Evolutionary conservation across 2,888 invertebrate genomes (phyloP).

Genomic region (Drosophila parthenogenetica): DNA sequence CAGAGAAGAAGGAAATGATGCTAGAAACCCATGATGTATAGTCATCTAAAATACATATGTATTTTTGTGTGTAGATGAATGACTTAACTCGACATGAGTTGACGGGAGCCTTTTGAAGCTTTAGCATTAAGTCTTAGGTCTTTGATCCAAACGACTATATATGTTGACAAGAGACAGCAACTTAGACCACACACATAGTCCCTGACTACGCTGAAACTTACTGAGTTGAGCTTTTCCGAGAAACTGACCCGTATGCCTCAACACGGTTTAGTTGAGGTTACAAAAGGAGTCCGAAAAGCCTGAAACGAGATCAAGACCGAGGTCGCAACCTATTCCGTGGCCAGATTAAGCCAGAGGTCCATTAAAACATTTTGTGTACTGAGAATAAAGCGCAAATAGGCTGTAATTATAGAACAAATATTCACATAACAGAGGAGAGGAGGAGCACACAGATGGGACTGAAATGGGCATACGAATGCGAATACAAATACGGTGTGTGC

Average conservation of each 20-base stretch:
- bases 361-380: constrained; percentile 71
- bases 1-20: constrained; percentile 5
- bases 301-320: background rate
- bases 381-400: constrained; percentile 73
- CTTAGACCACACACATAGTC: constrained; percentile 53
- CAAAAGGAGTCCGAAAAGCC: background rate
- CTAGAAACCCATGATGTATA: constrained; percentile 29
- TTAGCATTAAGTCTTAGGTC: constrained; percentile 30
- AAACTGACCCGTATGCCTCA: constrained; percentile 43
- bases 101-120: constrained; percentile 40
- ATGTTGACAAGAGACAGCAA: constrained; percentile 26
- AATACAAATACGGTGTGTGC: constrained; percentile 40
- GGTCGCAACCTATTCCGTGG: background rate
- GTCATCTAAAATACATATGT: constrained; percentile 38
- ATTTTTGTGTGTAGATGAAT: constrained; percentile 1
- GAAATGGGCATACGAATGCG: constrained; percentile 50
- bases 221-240: constrained; percentile 41
- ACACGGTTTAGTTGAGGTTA: constrained; percentile 9
- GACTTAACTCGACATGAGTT: constrained; percentile 1
- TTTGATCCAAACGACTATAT: constrained; percentile 61
- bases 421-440: constrained; percentile 50
- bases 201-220: background rate
- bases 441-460: constrained; percentile 40
- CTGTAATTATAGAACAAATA: constrained; percentile 74
- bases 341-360: constrained; percentile 47